These are phyloP conservation scores for Notamacropus eugenii DNA, from an alignment of 2,797 vertebrate genomes.

Conservation along the genomic window DNA sequence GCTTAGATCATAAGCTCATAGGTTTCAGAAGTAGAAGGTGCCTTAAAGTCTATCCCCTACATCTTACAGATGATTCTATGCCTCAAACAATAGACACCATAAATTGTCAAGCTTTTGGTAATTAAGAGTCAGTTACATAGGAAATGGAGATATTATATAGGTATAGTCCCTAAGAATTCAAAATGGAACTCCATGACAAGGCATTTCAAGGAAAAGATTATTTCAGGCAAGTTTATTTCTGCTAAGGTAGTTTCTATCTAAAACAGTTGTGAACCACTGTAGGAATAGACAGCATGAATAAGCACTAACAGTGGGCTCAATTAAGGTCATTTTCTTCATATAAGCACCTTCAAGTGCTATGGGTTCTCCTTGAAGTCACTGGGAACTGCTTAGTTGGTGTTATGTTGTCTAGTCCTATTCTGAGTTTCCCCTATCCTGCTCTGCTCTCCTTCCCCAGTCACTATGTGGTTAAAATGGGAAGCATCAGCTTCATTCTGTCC, in stretches of 20 bases:
- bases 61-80: neutral
- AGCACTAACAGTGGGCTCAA: neutral
- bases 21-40: neutral
- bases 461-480: neutral
- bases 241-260: neutral
- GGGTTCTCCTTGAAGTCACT: neutral
- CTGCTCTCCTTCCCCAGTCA: neutral
- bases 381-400: neutral
- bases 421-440: neutral
- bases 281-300: neutral
- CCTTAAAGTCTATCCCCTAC: neutral
- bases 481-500: neutral
- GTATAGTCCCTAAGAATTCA: neutral
- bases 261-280: neutral
- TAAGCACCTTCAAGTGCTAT: neutral
- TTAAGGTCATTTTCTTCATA: neutral
- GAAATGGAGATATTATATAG: neutral
- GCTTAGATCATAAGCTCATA: neutral
- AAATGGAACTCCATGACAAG: neutral
- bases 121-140: neutral
- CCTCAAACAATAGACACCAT: neutral
- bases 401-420: neutral
- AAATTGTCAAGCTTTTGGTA: neutral
- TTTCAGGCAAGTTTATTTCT: neutral
- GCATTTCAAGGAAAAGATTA: neutral